Evolutionary conservation across 2,113 vertebrate species (phyloP), one percentile per base, ranked within the genome.

Genomic region (Sus scrofa): DNA sequence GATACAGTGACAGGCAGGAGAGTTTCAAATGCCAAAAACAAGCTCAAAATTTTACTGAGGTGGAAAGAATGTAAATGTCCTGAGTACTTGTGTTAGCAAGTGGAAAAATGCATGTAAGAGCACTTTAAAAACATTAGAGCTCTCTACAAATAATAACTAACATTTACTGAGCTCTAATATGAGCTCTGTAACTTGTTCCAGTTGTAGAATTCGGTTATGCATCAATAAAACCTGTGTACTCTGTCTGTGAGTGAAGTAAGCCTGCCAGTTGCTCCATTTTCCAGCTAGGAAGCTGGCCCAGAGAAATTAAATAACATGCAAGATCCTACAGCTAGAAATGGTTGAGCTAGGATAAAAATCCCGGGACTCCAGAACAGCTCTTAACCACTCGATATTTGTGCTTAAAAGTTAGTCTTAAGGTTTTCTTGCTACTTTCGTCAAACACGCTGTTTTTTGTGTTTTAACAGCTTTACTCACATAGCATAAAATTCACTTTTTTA

Each of bases 371-470:
- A 81, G 8, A 65, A 37, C 7, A 74, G 19, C 54, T 70, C 39
- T 68, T 58, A 86, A 60, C 18, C 26, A 56, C 70, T 39, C 4
- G 7, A 13, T 65, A 56, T 37, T 71, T 83, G 62, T 63, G 30
- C 24, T 85, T 86, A 39, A 56, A 87, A 60, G 44, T 37, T 74
- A 26, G 4, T 74, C 20, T 78, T 71, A 27, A 84, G n/a, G 16
- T 70, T 93, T 96, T 63, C 27, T 94, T 82, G 12, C 70, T 24
- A 12, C 24, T 89, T 85, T 89, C 78, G 92, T 79, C 60, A 85
- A 63, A 96, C n/a, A 78, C n/a, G 11, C 11, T 70, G n/a, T 32
- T 39, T 71, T 73, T 27, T 62, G 27, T 58, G 54, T 86, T 86
- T 71, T 71, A 81, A 86, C n/a, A 71, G 19, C 27, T 82, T 7